Evolutionary conservation across 2,797 vertebrate species (phyloP).

Genomic region (Sebastes vulpes): DNA sequence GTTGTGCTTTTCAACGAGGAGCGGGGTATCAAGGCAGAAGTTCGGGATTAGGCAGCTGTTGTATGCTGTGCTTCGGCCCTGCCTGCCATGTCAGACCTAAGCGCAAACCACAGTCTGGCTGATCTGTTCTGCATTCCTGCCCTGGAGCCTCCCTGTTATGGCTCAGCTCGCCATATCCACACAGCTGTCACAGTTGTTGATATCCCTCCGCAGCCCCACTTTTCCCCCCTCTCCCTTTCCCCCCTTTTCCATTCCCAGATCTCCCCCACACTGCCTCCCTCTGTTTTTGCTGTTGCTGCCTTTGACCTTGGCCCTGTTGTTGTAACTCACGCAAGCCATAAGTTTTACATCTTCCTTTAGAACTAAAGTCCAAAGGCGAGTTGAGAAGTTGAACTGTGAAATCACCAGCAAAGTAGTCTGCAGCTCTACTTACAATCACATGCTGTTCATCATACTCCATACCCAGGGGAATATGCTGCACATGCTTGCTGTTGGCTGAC

Average conservation of each 20-base stretch:
- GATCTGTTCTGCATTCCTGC: slow-evolving; percentile 85
- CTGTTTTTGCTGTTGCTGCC: slow-evolving; percentile 29
- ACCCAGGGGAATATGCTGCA: slow-evolving; percentile 5
- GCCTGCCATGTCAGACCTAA: slow-evolving; percentile 50
- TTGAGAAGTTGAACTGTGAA: neutral
- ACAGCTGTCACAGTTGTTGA: slow-evolving; percentile 84
- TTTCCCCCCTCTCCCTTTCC: slow-evolving; percentile 3
- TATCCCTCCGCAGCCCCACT: slow-evolving; percentile 32
- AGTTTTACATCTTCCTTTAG: slow-evolving; percentile 28
- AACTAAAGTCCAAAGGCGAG: neutral
- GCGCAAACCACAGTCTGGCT: slow-evolving; percentile 61
- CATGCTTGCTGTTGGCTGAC: slow-evolving; percentile 12
- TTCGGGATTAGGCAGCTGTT: slow-evolving; percentile 78
- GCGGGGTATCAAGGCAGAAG: slow-evolving; percentile 38
- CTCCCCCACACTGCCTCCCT: slow-evolving; percentile 20
- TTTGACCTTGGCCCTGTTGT: slow-evolving; percentile 59
- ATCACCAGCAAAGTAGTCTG: neutral
- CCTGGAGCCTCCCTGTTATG: slow-evolving; percentile 71
- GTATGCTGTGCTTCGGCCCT: slow-evolving; percentile 42
- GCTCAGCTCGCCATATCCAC: slow-evolving; percentile 68
- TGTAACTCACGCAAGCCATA: slow-evolving; percentile 13
- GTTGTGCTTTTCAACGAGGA: slow-evolving; percentile 34
- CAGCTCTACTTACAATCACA: neutral
- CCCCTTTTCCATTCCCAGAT: slow-evolving; percentile 34
- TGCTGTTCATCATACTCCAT: slow-evolving; percentile 6